These are phyloP conservation scores for Pagetopsis macropterus DNA, from an alignment of 2,797 vertebrate species.

Conservation along the genomic window DNA sequence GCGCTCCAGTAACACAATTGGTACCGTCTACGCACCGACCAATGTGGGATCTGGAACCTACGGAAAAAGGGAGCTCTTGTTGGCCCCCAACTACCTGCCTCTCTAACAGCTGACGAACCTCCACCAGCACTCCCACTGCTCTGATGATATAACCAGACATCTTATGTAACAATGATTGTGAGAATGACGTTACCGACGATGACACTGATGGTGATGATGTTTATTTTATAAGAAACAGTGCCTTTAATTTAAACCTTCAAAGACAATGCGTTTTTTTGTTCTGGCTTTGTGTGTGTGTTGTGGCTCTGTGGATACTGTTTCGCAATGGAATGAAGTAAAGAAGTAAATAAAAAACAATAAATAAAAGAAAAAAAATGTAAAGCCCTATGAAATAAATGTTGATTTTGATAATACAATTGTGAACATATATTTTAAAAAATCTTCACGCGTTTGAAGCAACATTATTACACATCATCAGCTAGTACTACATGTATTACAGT, in stretches of 20 bases:
- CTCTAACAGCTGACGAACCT: constrained; percentile 71
- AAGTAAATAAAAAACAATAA: constrained; percentile 35
- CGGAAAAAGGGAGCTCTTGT: constrained; percentile 85
- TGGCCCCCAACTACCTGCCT: constrained; percentile 66
- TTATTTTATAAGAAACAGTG: constrained; percentile 67
- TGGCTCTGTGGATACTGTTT: constrained; percentile 43
- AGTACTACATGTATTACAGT: background rate
- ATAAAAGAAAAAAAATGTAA: constrained; percentile 55
- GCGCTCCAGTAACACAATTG: constrained; percentile 87
- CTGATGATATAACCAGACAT: constrained; percentile 49
- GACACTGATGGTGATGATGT: constrained; percentile 16
- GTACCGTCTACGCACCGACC: constrained; percentile 85
- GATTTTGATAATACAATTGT: constrained; percentile 83
- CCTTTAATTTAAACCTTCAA: constrained; percentile 74
- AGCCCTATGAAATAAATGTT: constrained; percentile 58
- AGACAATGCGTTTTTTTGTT: constrained; percentile 9
- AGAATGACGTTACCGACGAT: constrained; percentile 28
- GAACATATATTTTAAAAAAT: constrained; percentile 44
- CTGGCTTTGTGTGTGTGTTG: constrained; percentile 37
- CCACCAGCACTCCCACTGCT: constrained; percentile 22
- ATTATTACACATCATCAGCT: constrained; percentile 26
- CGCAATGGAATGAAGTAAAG: constrained; percentile 59
- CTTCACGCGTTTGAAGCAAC: constrained; percentile 50
- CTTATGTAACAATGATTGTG: constrained; percentile 47
- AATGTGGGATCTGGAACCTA: constrained; percentile 91